A percentile compares a stretch with the other conserved stretches of the same genome.
Evolutionary conservation across 1,140 invertebrate genomes (phyloP).

Genomic region (Cardiocondyla obscurior): DNA sequence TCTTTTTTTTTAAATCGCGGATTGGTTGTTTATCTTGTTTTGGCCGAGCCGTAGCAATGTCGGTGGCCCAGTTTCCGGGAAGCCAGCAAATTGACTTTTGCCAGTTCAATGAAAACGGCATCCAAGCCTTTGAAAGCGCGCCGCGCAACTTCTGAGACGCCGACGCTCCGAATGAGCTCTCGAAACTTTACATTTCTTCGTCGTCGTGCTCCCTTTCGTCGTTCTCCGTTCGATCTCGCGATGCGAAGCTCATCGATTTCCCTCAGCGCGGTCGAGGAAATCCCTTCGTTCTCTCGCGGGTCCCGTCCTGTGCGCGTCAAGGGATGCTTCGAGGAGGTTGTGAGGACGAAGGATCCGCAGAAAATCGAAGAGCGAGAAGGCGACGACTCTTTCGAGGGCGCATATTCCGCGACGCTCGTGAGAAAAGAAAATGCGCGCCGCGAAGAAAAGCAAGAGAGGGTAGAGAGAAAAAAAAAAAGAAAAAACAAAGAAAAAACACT

Average conservation of each 20-base stretch:
- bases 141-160: slow-evolving; percentile 50
- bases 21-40: slow-evolving; percentile 21
- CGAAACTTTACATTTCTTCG: slow-evolving; percentile 62
- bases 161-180: slow-evolving; percentile 41
- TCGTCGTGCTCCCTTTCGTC: slow-evolving; percentile 12
- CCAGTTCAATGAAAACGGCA: slow-evolving; percentile 53
- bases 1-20: neutral
- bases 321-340: slow-evolving; percentile 48
- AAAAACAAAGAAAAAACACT: neutral
- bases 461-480: neutral
- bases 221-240: slow-evolving; percentile 33
- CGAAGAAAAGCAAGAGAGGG: neutral
- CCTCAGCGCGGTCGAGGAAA: slow-evolving; percentile 23
- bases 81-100: slow-evolving; percentile 58
- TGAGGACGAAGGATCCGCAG: slow-evolving; percentile 11
- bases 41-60: slow-evolving; percentile 3
- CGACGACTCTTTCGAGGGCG: neutral
- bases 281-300: slow-evolving; percentile 14
- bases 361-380: slow-evolving; percentile 38
- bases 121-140: slow-evolving; percentile 41
- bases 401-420: slow-evolving; percentile 1
- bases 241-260: slow-evolving; percentile 41
- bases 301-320: neutral
- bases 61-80: slow-evolving; percentile 52
- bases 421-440: slow-evolving; percentile 41